A percentile compares a stretch with the other conserved stretches of the same genome.
These are phyloP conservation scores for Andrena minutula DNA, from an alignment of 2,888 invertebrate genomes.

Conservation along the genomic window DNA sequence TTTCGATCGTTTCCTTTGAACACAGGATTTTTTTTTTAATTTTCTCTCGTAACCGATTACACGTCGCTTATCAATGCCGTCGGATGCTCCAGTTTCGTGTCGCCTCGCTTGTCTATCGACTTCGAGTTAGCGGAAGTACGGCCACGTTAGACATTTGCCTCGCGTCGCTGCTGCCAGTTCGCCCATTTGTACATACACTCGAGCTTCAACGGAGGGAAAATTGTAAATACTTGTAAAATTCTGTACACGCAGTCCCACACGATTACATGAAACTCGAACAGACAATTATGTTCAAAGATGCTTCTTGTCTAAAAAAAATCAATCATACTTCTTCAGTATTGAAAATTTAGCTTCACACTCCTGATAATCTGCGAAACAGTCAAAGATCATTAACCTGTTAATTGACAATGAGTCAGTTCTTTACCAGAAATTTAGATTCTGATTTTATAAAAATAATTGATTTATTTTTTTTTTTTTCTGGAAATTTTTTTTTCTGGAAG, in stretches of 20 bases:
- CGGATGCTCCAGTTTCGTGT: slow-evolving; percentile 36
- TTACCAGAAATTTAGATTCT: too few relatives aligned
- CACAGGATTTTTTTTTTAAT: slow-evolving; percentile 80
- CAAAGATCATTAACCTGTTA: too few relatives aligned
- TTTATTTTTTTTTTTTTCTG: too few relatives aligned
- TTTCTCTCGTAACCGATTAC: slow-evolving; percentile 55
- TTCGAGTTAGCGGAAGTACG: slow-evolving; percentile 25
- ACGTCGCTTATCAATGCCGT: slow-evolving; percentile 56
- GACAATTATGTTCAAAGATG: too few relatives aligned
- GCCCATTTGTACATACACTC: not conserved
- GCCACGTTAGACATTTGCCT: slow-evolving; percentile 47
- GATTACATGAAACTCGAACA: too few relatives aligned
- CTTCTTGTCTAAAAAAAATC: too few relatives aligned
- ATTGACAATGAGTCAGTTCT: too few relatives aligned
- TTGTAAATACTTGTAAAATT: not conserved
- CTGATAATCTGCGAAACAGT: too few relatives aligned
- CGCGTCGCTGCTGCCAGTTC: not conserved
- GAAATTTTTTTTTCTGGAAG: too few relatives aligned
- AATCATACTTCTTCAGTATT: too few relatives aligned
- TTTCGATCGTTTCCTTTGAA: slow-evolving; percentile 80
- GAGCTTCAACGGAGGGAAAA: not conserved
- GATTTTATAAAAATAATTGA: too few relatives aligned
- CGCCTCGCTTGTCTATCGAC: slow-evolving; percentile 45
- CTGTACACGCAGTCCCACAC: not conserved
- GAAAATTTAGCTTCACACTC: too few relatives aligned